phyloP scores from a whole-genome alignment of 2,113 vertebrate genomes.

The Apteryx owenii region DNA sequence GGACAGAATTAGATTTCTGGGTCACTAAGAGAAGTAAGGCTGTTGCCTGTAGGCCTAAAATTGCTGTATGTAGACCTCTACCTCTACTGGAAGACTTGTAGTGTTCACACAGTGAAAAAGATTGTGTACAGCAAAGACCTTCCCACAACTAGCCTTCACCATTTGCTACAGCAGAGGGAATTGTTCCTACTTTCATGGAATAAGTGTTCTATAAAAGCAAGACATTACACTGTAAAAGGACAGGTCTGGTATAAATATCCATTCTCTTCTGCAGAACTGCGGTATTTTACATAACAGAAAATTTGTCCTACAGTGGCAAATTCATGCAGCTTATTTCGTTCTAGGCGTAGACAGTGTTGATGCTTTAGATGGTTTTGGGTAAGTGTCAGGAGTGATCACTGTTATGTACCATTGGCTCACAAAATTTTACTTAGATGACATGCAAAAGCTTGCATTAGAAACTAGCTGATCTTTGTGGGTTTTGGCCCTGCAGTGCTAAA shows the following conservation, averaged over 20 bases:
- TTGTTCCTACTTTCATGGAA: neutral
- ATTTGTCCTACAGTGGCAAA: rapidly evolving
- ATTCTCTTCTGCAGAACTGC: neutral
- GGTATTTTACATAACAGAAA: neutral
- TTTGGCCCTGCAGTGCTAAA: neutral
- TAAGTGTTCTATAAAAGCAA: neutral
- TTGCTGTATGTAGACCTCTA: neutral
- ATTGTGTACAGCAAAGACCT: neutral
- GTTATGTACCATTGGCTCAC: neutral
- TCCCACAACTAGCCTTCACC: neutral
- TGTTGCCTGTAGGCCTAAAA: neutral
- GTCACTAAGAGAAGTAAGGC: neutral
- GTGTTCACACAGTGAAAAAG: neutral
- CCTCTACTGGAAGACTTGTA: neutral
- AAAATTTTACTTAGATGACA: neutral
- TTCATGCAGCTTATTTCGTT: neutral
- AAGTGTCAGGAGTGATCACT: neutral
- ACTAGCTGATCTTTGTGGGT: neutral
- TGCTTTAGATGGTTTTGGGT: neutral
- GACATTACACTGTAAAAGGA: neutral
- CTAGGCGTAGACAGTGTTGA: neutral
- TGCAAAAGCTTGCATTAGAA: neutral
- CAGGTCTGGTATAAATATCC: neutral
- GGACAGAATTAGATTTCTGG: neutral
- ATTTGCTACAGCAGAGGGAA: neutral